Percentiles rank a stretch among this genome's conserved stretches.
Conservation (phyloP, 23 tunicate genomes). For the Halocynthia roretzi region DNA sequence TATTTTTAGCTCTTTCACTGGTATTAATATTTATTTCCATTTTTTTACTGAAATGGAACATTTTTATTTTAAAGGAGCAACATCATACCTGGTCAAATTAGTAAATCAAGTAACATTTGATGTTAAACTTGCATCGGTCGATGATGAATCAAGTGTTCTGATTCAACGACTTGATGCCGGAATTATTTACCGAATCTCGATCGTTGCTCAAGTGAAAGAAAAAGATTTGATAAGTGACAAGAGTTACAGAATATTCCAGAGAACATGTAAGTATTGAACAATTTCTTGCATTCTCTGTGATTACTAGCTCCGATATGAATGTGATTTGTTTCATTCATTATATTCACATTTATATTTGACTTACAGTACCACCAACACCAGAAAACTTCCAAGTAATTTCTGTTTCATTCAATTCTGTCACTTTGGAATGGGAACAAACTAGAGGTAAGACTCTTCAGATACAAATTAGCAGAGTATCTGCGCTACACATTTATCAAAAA, state of each 20-base stretch:
- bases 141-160: neutral
- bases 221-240: constrained; percentile 14
- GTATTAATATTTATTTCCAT: too few species aligned
- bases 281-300: too few species aligned
- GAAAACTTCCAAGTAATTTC: constrained; percentile 29
- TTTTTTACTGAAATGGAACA: too few species aligned
- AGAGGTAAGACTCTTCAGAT: neutral
- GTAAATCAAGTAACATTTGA: constrained; percentile 1
- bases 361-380: constrained; percentile 21
- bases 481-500: too few species aligned
- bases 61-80: constrained; percentile 5
- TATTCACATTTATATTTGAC: too few species aligned
- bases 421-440: constrained; percentile 29
- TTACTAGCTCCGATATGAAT: too few species aligned
- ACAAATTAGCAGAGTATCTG: too few species aligned
- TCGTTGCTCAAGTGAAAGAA: constrained; percentile 7
- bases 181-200: constrained; percentile 5
- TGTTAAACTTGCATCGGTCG: neutral
- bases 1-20: too few species aligned
- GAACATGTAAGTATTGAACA: constrained; percentile 1
- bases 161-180: constrained; percentile 10
- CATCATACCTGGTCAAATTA: constrained; percentile 5
- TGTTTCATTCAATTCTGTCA: constrained; percentile 14
- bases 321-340: too few species aligned
- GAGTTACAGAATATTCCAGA: constrained; percentile 8